Evolutionary conservation across 2,888 invertebrate species (phyloP), one percentile per base, ranked within the genome.

Genomic region (Ophion ellenae): DNA sequence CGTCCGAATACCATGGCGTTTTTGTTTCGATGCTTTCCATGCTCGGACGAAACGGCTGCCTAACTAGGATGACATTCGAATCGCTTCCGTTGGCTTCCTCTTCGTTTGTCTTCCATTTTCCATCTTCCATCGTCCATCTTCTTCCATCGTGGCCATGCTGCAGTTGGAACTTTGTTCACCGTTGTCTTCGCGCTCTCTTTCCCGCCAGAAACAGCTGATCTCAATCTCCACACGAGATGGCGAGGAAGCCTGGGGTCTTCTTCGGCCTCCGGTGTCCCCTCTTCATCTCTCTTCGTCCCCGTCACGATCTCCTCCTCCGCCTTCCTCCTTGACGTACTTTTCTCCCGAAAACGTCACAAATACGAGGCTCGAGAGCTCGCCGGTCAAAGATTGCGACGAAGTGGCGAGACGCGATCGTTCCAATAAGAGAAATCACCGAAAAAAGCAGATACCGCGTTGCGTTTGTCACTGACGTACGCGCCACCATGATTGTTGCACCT

Each of bases 401-500:
- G 63, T 61, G 78, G 81, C 85, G 74, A 69, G 74, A 57, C 61
- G 73, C 76, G n/a, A 70, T 83, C 73, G 17, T 59, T 79, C 83
- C 73, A 59, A 81, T 71, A 78, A 79, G 83, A 83, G 75, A 64
- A 85, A 85, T 67, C 61, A 81, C 79, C 71, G 85, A 83, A 79
- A 87, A 81, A 70, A 70, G 61, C 64, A 83, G 82, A 75, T 83
- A 66, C 2, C 77, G 77, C 85, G 83, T 57, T 66, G 28, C 66
- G 45, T 74, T 61, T 90, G 91, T 94, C 93, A 95, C 93, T 97
- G 97, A 96, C 97, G 97, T 95, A 97, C 96, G 95, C 97, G 97
- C 97, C 97, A 97, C 97, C 97, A 97, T 95, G 96, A 92, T 90
- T 93, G 97, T 95, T 97, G 97, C 95, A 97, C 96, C 95, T 97